Evolutionary conservation across 1,140 invertebrate genomes (phyloP).

Genomic region (Venustaconcha ellipsiformis): DNA sequence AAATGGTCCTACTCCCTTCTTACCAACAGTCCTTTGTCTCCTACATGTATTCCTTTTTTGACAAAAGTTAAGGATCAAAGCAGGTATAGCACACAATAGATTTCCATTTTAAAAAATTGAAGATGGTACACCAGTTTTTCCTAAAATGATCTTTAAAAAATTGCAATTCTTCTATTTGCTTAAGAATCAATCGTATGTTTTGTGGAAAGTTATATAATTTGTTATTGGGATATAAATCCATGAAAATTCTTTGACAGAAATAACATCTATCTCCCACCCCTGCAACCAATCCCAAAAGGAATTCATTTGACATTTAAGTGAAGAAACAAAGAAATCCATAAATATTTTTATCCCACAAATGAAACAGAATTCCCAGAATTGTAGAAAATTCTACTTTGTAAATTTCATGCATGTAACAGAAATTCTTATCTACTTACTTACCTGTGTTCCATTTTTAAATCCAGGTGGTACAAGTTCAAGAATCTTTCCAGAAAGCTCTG

Average conservation of each 20-base stretch:
- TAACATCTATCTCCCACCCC: background rate
- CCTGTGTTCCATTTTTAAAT: constrained; percentile 65
- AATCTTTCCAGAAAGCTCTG: constrained; percentile 82
- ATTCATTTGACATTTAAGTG: background rate
- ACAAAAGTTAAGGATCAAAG: no score
- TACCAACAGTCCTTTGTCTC: no score
- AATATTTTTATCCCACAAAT: background rate
- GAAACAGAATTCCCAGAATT: background rate
- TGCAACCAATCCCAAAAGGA: no score
- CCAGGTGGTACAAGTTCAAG: constrained; percentile 82
- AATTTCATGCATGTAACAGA: background rate
- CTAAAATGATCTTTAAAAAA: no score
- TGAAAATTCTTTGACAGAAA: constrained; percentile 80
- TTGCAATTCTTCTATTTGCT: no score
- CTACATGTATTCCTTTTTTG: no score
- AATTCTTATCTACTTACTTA: constrained; percentile 7
- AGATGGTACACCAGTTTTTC: no score
- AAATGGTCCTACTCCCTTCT: no score
- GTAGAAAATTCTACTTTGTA: constrained; percentile 1
- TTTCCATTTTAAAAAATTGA: no score
- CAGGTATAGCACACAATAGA: no score
- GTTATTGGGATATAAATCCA: constrained; percentile 77
- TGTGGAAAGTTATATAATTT: no score
- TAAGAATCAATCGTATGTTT: no score
- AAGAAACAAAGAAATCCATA: background rate